Evolutionary conservation across 2,888 invertebrate species (phyloP).

Genomic region (Tinea semifulvella): DNA sequence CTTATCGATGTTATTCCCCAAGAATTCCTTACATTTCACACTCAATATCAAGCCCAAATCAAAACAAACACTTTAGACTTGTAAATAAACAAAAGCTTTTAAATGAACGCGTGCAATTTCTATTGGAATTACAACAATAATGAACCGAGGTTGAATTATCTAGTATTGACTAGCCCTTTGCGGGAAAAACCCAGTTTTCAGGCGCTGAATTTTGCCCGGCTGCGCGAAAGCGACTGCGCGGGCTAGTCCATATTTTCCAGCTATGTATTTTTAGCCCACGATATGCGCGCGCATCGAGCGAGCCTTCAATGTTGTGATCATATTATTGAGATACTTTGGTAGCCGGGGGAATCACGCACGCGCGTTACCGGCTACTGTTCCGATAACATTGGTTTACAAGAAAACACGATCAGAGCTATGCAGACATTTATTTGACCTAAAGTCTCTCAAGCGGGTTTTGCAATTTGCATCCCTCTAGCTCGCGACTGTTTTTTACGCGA

Average conservation of each 20-base stretch:
- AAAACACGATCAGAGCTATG: no score
- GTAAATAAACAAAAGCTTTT: neutral
- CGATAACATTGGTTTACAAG: no score
- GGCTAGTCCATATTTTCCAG: neutral
- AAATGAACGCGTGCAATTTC: slow-evolving; percentile 1
- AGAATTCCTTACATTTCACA: neutral
- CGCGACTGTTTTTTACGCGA: no score
- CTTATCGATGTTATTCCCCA: no score
- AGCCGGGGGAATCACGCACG: neutral
- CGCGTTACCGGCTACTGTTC: slow-evolving; percentile 5
- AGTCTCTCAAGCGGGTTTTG: no score
- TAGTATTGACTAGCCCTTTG: neutral
- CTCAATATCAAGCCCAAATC: neutral
- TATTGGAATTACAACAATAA: neutral
- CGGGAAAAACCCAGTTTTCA: slow-evolving; percentile 4
- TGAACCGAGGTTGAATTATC: slow-evolving; percentile 2
- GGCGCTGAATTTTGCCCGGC: neutral
- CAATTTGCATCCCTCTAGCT: no score
- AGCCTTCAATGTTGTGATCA: neutral
- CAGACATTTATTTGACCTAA: no score
- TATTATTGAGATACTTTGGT: neutral
- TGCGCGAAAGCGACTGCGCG: slow-evolving; percentile 9
- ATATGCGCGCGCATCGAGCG: slow-evolving; percentile 1
- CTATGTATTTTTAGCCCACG: neutral
- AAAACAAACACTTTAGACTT: neutral